These are phyloP conservation scores for Auanema sp. DNA, from an alignment of 2,888 invertebrate species.

Conservation along the genomic window DNA sequence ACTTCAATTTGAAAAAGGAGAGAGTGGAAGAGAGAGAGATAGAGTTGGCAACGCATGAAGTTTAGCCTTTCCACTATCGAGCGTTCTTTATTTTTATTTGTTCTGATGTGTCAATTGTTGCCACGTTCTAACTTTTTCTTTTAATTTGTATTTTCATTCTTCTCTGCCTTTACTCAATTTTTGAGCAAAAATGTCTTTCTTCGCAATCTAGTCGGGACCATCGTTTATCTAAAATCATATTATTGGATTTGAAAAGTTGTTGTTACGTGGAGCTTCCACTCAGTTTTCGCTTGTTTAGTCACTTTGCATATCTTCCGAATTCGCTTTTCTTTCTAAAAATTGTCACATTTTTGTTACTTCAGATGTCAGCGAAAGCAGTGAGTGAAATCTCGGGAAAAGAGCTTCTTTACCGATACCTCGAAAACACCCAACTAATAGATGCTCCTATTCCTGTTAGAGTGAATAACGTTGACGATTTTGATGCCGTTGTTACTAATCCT, in stretches of 20 bases:
- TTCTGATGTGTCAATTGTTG: background rate
- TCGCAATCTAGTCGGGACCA: no score
- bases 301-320: constrained; percentile 5
- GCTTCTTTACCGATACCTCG: constrained; percentile 54
- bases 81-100: no score
- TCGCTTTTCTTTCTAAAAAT: background rate
- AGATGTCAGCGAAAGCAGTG: constrained; percentile 62
- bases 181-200: background rate
- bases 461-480: constrained; percentile 48
- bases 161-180: constrained; percentile 5
- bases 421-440: constrained; percentile 40
- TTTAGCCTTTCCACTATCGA: no score
- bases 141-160: constrained; percentile 8
- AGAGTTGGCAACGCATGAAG: no score
- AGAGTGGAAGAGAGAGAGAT: no score
- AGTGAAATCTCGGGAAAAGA: constrained; percentile 61
- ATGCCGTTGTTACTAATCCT: constrained; percentile 32
- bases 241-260: no score
- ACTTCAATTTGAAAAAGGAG: background rate
- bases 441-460: constrained; percentile 53
- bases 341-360: no score
- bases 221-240: no score
- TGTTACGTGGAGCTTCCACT: no score
- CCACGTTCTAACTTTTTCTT: constrained; percentile 3
- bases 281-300: background rate